Evolutionary conservation across 2,888 invertebrate genomes (phyloP).

Genomic region (Drosophila lacicola): DNA sequence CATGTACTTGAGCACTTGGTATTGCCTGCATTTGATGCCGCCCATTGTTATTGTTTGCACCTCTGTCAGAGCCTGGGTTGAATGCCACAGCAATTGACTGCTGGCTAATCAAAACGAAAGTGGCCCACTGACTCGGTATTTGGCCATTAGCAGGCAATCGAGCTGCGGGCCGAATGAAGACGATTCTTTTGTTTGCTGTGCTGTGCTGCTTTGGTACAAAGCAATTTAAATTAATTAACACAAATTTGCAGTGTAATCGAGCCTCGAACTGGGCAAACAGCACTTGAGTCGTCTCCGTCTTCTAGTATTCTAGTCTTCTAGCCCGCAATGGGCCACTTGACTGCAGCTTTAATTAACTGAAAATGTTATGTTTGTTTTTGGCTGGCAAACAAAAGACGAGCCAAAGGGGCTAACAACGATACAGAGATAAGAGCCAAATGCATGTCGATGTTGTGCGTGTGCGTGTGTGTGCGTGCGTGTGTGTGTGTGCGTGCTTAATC

Average conservation of each 20-base stretch:
- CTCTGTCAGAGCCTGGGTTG: slow-evolving; percentile 2
- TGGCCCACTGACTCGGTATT: slow-evolving; percentile 14
- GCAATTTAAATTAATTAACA: slow-evolving; percentile 77
- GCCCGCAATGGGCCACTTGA: slow-evolving; percentile 65
- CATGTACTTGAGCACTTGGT: slow-evolving; percentile 2
- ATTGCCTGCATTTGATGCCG: slow-evolving; percentile 42
- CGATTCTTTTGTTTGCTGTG: slow-evolving; percentile 39
- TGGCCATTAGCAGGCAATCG: slow-evolving; percentile 33
- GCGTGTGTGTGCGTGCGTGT: slow-evolving; percentile 5
- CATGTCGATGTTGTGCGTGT: slow-evolving; percentile 14
- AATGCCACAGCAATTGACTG: slow-evolving; percentile 17
- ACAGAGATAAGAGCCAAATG: slow-evolving; percentile 48
- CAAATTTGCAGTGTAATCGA: slow-evolving; percentile 77
- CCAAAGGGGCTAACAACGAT: slow-evolving; percentile 34
- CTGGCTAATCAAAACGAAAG: slow-evolving; percentile 30
- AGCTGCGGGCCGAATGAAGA: background rate
- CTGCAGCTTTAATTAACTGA: slow-evolving; percentile 80
- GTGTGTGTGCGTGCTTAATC: slow-evolving; percentile 38
- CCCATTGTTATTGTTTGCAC: slow-evolving; percentile 9
- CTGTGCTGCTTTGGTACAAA: slow-evolving; percentile 17
- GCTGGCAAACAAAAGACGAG: slow-evolving; percentile 48
- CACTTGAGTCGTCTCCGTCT: slow-evolving; percentile 24
- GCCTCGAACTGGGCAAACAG: slow-evolving; percentile 50
- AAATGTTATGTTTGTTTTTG: slow-evolving; percentile 76
- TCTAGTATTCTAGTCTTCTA: slow-evolving; percentile 14